Evolutionary conservation across 2,797 vertebrate genomes (phyloP), one percentile per base, ranked within the genome.

Genomic region (Luscinia luscinia): DNA sequence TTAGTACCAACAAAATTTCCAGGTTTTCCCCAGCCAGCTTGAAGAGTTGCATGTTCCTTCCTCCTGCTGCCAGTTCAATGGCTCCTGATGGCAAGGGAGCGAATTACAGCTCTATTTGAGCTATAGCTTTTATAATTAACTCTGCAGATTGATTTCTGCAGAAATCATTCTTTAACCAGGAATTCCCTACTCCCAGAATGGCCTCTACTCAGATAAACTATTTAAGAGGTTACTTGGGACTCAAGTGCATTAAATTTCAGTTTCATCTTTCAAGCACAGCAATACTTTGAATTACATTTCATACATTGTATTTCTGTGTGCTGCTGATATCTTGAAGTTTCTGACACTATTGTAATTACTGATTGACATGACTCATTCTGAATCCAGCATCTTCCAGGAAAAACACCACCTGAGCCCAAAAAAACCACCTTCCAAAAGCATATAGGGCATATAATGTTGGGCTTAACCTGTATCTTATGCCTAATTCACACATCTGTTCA

Each of bases 111-210:
- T 84, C 67, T 48, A 24, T 58, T 45, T 84, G 82, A 95, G 69
- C 84, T 54, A 78, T 59, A 90, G 79, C 76, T 90, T 89, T 91
- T 91, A 76, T 79, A 92, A 96, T 96, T 96, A 96, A 96, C 83
- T 92, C 87, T 28, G 36, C 74, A 73, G 87, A 91, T 88, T 94
- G 91, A 93, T 96, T 96, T 96, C 92, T 84, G 59, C 66, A 96
- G 84, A 88, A 94, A 93, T 85, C 84, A 52, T 92, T 93, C 89
- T 73, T 94, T 86, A 96, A 89, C 79, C 62, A 92, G 84, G 69
- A 93, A 61, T 30, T 88, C 41, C 87, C 75, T 83, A 45, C 84
- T 92, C 87, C 46, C 84, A 89, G 82, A 94, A 81, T 24, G 59
- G 92, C 74, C 34, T 55, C 66, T 41, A 41, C 87, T 87, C 64